Evolutionary conservation across 2,888 invertebrate species (phyloP), one percentile per base, ranked within the genome.

Genomic region (Geophilus truncorum): DNA sequence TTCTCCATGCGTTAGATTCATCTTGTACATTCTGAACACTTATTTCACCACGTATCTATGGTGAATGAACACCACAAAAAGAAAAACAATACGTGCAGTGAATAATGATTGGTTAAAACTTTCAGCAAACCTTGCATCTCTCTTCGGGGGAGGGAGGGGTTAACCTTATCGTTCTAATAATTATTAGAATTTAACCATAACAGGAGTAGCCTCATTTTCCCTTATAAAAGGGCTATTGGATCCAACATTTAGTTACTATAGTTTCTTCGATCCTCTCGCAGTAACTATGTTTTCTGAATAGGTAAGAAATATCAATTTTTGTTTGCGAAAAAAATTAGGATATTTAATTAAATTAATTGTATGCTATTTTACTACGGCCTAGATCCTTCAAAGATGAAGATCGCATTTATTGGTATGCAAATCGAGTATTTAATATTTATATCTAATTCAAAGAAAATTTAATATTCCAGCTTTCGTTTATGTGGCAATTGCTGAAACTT

Each of bases 61-160:
- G n/a, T n/a, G n/a, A n/a, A n/a, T n/a, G n/a, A n/a, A n/a, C n/a
- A n/a, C n/a, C n/a, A n/a, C n/a, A n/a, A n/a, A n/a, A n/a, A n/a
- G n/a, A n/a, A n/a, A n/a, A n/a, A n/a, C n/a, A n/a, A n/a, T n/a
- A 28, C 70, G 70, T 70, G 70, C 70, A 70, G 28, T 23, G 70
- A 70, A 70, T 25, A 28, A 28, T 70, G 70, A 70, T 15, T 70
- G 70, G 70, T 28, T 70, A 28, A 28, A 70, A 25, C 28, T 28
- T 10, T 15, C n/a, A 10, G 70, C 70, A 25, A 25, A 25, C 70
- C 70, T 28, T 70, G 70, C 25, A 70, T 70, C 25, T 70, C 28
- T 25, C 25, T n/a, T n/a, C 25, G 70, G 12, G 15, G 15, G 9
- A 10, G 10, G 25, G 25, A 25, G 70, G 70, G 70, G 70, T 70